Percentiles rank a stretch among this genome's conserved stretches.
These are phyloP conservation scores for Poeciliopsis presidionis DNA, from an alignment of 2,797 vertebrate species.

Conservation along the genomic window DNA sequence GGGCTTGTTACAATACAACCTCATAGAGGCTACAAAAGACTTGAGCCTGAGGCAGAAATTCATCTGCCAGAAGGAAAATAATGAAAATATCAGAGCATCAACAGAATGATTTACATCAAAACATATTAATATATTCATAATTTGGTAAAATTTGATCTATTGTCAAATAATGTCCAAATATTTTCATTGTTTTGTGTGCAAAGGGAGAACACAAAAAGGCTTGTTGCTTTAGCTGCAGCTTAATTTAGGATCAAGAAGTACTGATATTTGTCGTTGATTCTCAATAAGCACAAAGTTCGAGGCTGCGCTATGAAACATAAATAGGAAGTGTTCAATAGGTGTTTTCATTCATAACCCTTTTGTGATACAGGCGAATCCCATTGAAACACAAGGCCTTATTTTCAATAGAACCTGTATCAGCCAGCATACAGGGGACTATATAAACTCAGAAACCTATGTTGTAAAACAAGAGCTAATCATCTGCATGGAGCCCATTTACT, in stretches of 20 bases:
- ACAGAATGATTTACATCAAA: not conserved
- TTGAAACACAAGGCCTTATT: not conserved
- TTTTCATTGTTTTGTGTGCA: not conserved
- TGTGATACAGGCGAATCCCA: not conserved
- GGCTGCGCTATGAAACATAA: not conserved
- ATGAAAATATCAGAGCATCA: not conserved
- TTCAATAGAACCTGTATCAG: not conserved
- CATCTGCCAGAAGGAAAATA: not conserved
- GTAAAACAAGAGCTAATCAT: not conserved
- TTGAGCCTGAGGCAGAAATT: not conserved
- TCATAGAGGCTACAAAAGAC: not conserved
- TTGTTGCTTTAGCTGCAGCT: not conserved
- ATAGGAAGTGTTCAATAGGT: not conserved
- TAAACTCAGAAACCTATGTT: not conserved
- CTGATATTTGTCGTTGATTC: not conserved
- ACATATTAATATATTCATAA: not conserved
- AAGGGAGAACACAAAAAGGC: not conserved
- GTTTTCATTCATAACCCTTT: not conserved
- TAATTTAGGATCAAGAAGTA: not conserved
- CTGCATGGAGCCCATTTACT: not conserved
- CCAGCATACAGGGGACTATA: not conserved
- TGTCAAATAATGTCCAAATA: not conserved
- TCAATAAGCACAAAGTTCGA: not conserved
- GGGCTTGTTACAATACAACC: not conserved
- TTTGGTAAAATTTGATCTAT: not conserved